Conservation (phyloP, 2,113 vertebrate species). For the Pitta sordida region DNA sequence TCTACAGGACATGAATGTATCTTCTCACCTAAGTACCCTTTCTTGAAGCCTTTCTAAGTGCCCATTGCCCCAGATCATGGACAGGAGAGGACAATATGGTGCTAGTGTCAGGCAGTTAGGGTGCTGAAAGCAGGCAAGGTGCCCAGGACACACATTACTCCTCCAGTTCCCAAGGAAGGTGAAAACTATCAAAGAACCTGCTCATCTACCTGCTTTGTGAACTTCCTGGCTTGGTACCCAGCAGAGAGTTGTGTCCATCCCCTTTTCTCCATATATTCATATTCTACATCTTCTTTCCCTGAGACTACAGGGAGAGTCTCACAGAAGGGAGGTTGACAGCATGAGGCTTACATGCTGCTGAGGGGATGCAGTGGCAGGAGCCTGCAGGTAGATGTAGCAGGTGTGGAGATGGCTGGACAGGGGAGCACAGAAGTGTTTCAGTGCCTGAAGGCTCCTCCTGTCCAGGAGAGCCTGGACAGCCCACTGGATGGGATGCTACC, state of each 20-base stretch:
- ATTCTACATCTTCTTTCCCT: background rate
- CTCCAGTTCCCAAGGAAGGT: background rate
- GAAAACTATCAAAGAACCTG: background rate
- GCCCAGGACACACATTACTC: background rate
- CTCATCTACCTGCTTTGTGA: background rate
- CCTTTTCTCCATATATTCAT: background rate
- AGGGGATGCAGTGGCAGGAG: background rate
- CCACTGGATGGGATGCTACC: background rate
- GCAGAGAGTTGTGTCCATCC: background rate
- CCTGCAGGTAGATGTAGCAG: background rate
- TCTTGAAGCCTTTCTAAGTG: background rate
- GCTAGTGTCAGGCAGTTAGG: background rate
- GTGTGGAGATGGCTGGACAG: background rate
- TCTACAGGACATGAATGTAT: background rate
- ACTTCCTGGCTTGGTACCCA: background rate
- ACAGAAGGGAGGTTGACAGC: background rate
- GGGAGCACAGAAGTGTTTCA: accelerated
- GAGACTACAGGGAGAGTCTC: background rate
- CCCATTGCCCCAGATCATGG: background rate
- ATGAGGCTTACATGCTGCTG: background rate
- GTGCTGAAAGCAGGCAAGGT: background rate
- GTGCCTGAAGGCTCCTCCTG: background rate
- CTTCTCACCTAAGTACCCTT: background rate
- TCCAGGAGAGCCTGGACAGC: background rate
- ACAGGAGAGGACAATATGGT: background rate